Evolutionary conservation across 2,797 vertebrate species (phyloP), one percentile per base, ranked within the genome.

Genomic region (Dallia pectoralis): DNA sequence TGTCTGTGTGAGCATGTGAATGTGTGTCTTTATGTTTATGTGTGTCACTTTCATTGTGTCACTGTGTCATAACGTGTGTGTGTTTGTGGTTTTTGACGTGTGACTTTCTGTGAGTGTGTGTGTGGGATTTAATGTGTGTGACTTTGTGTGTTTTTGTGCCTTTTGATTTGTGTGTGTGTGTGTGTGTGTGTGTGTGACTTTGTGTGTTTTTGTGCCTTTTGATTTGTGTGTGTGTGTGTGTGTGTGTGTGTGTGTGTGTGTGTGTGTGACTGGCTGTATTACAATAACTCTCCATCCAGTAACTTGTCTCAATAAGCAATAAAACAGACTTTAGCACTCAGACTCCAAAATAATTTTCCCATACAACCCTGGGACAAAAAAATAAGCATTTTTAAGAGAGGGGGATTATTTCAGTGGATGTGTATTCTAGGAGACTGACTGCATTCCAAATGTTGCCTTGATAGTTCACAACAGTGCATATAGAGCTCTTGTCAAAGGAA

Each of bases 391-490:
- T 86, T 85, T 89, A 74, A 75, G 75, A 85, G 84, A n/a, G 83
- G 84, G 87, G 81, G 89, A 87, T 84, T 86, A 87, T 91, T 92
- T 92, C 87, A 91, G 90, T 59, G 88, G 85, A 87, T 92, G 87
- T 92, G 87, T 92, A 92, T 92, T 93, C 90, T 91, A 89, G 87
- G 88, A 93, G 90, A 92, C 88, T 84, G 88, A 79, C 80, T 22
- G 53, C 53, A 6, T 56, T 12, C 53, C 53, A 56, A 25, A 51
- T 51, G 18, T 1, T 18, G 19, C 53, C 53, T 22, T 22, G n/a
- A 56, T 14, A 22, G 53, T 25, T 3, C 53, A 56, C 22, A 0
- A 56, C 40, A 44, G 40, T 44, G 40, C 53, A 1, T 25, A 56
- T 25, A 12, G 0, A 22, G 11, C n/a, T 4, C 53, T 25, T 22